Conservation (phyloP, 2,797 vertebrate species). For the Buceros bicornis region DNA sequence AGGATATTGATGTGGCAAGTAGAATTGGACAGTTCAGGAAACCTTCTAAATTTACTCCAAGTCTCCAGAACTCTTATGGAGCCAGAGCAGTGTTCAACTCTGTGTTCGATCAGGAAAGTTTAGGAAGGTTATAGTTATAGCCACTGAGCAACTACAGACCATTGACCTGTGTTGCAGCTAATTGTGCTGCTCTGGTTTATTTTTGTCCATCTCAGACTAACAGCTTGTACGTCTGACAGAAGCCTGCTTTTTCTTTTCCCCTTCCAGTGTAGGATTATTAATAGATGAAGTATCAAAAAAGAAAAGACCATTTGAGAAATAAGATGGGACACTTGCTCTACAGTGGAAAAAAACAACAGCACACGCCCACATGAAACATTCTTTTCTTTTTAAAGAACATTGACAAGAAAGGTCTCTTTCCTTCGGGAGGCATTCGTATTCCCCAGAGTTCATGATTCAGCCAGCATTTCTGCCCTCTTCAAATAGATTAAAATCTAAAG, state of each 20-base stretch:
- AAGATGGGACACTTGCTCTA: constrained; percentile 63
- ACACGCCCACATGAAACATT: constrained; percentile 38
- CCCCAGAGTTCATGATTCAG: constrained; percentile 46
- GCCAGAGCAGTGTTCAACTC: neutral
- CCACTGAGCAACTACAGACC: neutral
- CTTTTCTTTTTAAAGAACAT: constrained; percentile 49
- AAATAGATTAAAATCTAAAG: constrained; percentile 31
- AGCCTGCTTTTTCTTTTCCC: constrained; percentile 54
- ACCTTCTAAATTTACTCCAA: neutral
- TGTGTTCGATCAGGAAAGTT: neutral
- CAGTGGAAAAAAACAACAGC: constrained; percentile 16
- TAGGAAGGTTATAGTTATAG: neutral
- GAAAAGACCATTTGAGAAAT: constrained; percentile 69
- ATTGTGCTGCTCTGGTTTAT: constrained; percentile 59
- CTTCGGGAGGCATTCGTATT: neutral
- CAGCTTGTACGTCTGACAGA: constrained; percentile 66
- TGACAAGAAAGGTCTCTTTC: constrained; percentile 19
- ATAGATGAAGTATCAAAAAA: constrained; percentile 71
- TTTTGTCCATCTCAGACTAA: constrained; percentile 61
- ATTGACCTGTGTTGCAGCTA: constrained; percentile 44
- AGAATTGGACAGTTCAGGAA: neutral
- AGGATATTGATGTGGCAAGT: neutral
- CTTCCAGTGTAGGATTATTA: constrained; percentile 61
- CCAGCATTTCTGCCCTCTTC: constrained; percentile 25
- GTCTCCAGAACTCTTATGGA: neutral